These are phyloP conservation scores for Oryzias woworae DNA, from an alignment of 2,113 vertebrate genomes.

Conservation along the genomic window DNA sequence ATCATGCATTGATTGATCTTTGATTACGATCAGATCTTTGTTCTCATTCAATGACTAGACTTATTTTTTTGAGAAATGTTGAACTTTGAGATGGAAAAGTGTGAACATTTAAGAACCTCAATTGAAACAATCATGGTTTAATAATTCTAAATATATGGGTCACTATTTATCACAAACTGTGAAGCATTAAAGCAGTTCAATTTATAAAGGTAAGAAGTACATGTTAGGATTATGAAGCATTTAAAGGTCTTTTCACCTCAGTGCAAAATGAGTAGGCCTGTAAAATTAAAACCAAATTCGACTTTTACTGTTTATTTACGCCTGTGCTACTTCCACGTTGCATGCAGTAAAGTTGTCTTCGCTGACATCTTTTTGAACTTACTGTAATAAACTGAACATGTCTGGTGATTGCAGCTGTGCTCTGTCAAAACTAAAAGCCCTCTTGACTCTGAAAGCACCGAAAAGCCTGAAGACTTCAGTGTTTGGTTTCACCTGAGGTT, in stretches of 20 bases:
- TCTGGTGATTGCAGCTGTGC: constrained; percentile 7
- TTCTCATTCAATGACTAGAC: too few relatives aligned
- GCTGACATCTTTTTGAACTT: not conserved
- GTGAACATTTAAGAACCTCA: too few relatives aligned
- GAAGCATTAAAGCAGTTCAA: too few relatives aligned
- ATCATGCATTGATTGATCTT: too few relatives aligned
- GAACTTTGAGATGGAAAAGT: too few relatives aligned
- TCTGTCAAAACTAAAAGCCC: not conserved
- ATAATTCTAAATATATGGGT: too few relatives aligned
- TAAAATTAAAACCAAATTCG: not conserved
- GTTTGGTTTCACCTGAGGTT: not conserved
- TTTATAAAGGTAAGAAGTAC: too few relatives aligned
- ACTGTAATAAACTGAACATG: not conserved
- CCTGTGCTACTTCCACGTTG: not conserved
- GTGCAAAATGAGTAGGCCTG: not conserved
- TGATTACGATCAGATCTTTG: too few relatives aligned
- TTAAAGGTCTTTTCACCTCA: not conserved
- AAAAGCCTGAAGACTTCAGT: not conserved
- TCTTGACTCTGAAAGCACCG: not conserved
- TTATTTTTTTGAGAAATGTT: too few relatives aligned
- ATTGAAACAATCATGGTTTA: too few relatives aligned
- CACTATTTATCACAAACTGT: too few relatives aligned
- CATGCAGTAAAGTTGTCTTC: not conserved
- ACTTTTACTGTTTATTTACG: not conserved
- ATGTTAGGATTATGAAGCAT: too few relatives aligned